Conservation (phyloP, 2,797 vertebrate genomes). For the Iguana delicatissima region DNA sequence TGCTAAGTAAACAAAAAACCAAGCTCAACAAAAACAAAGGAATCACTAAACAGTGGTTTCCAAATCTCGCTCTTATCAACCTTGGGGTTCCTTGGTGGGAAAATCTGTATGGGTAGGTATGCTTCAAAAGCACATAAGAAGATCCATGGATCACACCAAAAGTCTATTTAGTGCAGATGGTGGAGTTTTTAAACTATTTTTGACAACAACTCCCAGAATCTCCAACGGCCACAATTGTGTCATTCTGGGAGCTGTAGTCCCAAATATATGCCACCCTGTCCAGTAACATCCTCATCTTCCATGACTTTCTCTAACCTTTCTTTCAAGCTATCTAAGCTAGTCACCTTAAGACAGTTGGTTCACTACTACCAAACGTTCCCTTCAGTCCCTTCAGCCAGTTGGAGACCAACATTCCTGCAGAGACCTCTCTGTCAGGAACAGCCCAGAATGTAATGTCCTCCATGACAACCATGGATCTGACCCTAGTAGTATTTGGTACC, state of each 20-base stretch:
- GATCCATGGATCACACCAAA: accelerated
- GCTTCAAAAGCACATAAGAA: neutral
- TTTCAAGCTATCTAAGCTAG: neutral
- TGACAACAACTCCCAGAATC: no score
- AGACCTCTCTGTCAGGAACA: no score
- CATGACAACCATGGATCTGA: no score
- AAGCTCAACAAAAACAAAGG: neutral
- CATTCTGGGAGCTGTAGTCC: neutral
- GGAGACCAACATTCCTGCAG: no score
- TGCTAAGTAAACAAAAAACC: neutral
- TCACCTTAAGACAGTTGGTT: neutral
- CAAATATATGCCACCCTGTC: neutral
- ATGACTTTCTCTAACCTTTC: neutral
- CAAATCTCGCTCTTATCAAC: neutral
- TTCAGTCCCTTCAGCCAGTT: neutral
- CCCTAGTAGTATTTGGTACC: no score
- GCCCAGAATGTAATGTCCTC: no score
- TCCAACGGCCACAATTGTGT: no score
- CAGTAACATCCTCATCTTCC: neutral
- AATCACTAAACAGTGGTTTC: neutral
- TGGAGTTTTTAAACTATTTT: neutral
- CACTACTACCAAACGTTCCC: neutral
- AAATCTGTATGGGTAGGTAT: neutral
- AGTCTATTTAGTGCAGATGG: neutral
- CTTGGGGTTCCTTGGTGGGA: neutral